These are phyloP conservation scores for Polypterus senegalus DNA, from an alignment of 2,113 vertebrate species.

Conservation along the genomic window DNA sequence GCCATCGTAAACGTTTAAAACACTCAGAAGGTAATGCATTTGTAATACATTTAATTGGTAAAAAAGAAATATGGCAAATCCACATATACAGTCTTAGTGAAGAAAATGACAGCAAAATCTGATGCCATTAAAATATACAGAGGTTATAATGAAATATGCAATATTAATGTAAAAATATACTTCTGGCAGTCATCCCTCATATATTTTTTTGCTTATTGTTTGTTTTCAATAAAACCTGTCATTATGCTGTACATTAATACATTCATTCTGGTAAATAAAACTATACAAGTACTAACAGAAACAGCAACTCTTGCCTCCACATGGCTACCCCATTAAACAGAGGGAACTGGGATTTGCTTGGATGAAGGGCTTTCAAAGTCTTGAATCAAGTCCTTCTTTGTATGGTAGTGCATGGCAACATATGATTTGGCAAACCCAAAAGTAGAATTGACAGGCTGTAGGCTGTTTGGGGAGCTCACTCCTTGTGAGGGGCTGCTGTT, in stretches of 20 bases:
- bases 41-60: slow-evolving; percentile 48
- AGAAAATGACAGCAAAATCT: slow-evolving; percentile 16
- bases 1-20: not conserved
- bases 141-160: slow-evolving; percentile 29
- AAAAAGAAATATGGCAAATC: slow-evolving; percentile 38
- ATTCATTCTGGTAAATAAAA: slow-evolving; percentile 2
- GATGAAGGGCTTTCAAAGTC: slow-evolving; percentile 62
- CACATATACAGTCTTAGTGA: slow-evolving; percentile 34
- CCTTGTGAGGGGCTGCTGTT: slow-evolving; percentile 74
- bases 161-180: slow-evolving; percentile 29
- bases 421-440: slow-evolving; percentile 73
- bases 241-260: not conserved
- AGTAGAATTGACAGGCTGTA: slow-evolving; percentile 58
- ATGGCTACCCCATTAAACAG: slow-evolving; percentile 38
- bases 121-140: slow-evolving; percentile 20
- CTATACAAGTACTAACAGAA: not conserved
- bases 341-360: slow-evolving; percentile 76
- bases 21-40: slow-evolving; percentile 22
- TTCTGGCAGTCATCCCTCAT: slow-evolving; percentile 12
- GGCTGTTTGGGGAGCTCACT: slow-evolving; percentile 57
- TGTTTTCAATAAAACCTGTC: not conserved
- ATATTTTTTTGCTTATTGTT: slow-evolving; percentile 3
- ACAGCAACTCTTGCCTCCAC: not conserved
- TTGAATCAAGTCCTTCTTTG: slow-evolving; percentile 51
- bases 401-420: slow-evolving; percentile 74